These are phyloP conservation scores for Drosophila anceps DNA, from an alignment of 2,888 invertebrate genomes.

Conservation along the genomic window DNA sequence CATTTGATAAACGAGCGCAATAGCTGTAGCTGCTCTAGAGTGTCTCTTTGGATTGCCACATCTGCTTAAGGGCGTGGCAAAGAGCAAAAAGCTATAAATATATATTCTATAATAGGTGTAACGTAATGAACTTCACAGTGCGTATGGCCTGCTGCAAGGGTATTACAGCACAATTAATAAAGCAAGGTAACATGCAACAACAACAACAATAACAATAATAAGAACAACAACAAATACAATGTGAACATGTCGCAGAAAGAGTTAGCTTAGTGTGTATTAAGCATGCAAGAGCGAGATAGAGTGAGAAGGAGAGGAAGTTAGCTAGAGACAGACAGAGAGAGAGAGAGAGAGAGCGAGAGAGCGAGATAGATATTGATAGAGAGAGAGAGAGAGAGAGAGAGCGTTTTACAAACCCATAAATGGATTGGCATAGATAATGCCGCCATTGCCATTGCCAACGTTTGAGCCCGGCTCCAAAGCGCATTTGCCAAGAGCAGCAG, in stretches of 20 bases:
- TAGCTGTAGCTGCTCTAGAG: not conserved
- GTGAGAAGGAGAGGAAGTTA: not conserved
- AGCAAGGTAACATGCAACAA: constrained; percentile 15
- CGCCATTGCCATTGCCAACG: constrained; percentile 67
- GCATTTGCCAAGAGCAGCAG: constrained; percentile 9
- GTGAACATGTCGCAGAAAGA: constrained; percentile 20
- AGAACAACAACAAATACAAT: not conserved
- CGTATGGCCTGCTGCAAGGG: not conserved
- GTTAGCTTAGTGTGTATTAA: constrained; percentile 6
- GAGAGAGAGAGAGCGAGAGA: not conserved
- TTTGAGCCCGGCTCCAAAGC: constrained; percentile 20
- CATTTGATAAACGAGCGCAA: rapidly evolving
- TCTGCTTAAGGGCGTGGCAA: not conserved
- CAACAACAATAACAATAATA: constrained; percentile 1
- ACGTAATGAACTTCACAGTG: not conserved
- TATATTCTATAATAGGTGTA: not conserved
- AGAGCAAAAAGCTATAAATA: too few species aligned
- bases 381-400: constrained; percentile 16
- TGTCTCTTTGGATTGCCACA: not conserved
- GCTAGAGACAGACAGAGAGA: not conserved
- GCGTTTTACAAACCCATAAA: constrained; percentile 85
- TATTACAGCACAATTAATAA: constrained; percentile 4
- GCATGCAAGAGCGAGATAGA: constrained; percentile 1
- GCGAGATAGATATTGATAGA: not conserved
- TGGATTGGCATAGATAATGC: constrained; percentile 85